Conservation (phyloP, 2,113 vertebrate species). For the Fulica atra region DNA sequence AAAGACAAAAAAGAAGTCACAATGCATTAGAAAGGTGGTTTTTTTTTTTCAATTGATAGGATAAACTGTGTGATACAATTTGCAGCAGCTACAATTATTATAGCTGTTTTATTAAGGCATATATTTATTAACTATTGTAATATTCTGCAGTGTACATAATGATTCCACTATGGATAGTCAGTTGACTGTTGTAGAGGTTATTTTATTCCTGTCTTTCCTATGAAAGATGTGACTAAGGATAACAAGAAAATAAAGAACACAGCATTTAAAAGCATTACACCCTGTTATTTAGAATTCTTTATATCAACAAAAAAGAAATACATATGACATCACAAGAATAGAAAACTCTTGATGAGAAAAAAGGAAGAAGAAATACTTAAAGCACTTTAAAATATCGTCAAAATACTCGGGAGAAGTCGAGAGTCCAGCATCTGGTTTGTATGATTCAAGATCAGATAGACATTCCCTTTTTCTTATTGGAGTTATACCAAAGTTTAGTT, state of each 20-base stretch:
- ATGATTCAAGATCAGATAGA: not conserved
- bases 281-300: not conserved
- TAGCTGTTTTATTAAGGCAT: not conserved
- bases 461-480: not conserved
- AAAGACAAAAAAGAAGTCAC: fast-evolving
- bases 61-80: not conserved
- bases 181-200: not conserved
- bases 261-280: not conserved
- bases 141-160: not conserved
- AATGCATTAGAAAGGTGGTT: not conserved
- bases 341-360: not conserved
- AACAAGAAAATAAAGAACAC: not conserved
- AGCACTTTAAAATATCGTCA: not conserved
- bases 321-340: not conserved
- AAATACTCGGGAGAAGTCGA: not conserved
- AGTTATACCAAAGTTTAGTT: not conserved
- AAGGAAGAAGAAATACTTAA: not conserved
- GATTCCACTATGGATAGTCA: not conserved
- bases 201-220: not conserved
- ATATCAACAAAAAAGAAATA: not conserved
- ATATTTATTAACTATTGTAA: not conserved
- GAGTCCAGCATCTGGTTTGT: not conserved
- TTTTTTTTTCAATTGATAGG: not conserved
- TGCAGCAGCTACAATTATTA: not conserved
- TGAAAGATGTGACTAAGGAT: not conserved